These are phyloP conservation scores for Phenganax subtilis DNA, from an alignment of 92 coral and sea anemone species.

Conservation along the genomic window DNA sequence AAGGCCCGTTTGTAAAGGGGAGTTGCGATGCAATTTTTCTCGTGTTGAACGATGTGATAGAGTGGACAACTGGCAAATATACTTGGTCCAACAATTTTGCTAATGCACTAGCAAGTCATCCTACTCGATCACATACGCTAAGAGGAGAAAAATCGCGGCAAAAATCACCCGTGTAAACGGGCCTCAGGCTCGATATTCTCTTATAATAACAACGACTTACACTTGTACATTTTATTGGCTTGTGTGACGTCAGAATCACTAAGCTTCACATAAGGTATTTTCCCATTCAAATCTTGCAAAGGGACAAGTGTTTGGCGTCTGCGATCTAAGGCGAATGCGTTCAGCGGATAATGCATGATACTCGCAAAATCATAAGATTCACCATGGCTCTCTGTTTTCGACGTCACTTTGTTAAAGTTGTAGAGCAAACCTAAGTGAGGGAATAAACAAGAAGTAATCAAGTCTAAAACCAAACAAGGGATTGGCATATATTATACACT, in stretches of 20 bases:
- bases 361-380: slow-evolving; percentile 74
- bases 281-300: slow-evolving; percentile 56
- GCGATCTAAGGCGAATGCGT: slow-evolving; percentile 67
- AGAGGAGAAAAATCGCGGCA: no score
- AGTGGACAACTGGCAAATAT: no score
- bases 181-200: no score
- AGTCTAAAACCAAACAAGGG: no score
- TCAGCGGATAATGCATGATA: slow-evolving; percentile 90
- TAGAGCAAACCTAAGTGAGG: slow-evolving; percentile 53
- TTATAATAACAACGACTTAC: not conserved
- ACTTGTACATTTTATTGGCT: slow-evolving; percentile 69
- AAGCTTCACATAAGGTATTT: slow-evolving; percentile 62
- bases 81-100: no score
- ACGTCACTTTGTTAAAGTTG: slow-evolving; percentile 67
- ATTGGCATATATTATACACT: no score
- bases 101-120: no score
- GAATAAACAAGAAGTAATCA: not conserved
- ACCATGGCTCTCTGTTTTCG: slow-evolving; percentile 68
- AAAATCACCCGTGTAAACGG: no score
- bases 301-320: slow-evolving; percentile 66
- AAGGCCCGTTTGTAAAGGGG: no score
- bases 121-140: no score
- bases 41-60: no score
- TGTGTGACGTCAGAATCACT: slow-evolving; percentile 69
- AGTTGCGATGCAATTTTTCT: no score